Percentiles rank a stretch among this genome's conserved stretches.
These are phyloP conservation scores for Cryptophagus acutangulus DNA, from an alignment of 2,888 invertebrate genomes.

Conservation along the genomic window DNA sequence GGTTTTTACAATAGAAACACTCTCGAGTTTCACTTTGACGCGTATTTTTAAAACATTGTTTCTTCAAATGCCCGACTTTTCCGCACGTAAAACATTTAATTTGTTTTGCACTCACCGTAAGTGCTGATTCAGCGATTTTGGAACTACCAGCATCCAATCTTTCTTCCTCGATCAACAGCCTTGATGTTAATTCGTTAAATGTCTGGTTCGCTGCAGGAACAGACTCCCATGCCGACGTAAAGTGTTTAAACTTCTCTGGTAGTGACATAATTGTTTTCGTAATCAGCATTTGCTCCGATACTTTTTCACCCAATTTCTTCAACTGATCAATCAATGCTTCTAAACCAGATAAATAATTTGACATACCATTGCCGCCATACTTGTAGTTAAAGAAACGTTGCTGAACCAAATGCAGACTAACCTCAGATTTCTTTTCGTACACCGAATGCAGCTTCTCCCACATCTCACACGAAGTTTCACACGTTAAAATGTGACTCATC, in stretches of 20 bases:
- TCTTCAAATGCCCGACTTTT: constrained; percentile 13
- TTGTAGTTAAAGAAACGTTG: constrained; percentile 17
- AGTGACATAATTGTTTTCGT: constrained; percentile 22
- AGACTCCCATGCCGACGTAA: constrained; percentile 24
- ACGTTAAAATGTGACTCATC: constrained; percentile 21
- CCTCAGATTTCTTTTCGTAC: constrained; percentile 20
- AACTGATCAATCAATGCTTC: constrained; percentile 15
- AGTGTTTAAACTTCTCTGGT: constrained; percentile 21
- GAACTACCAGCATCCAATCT: constrained; percentile 14
- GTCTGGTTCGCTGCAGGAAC: constrained; percentile 24
- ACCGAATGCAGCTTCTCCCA: constrained; percentile 23
- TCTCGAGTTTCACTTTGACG: too few relatives aligned
- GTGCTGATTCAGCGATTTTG: constrained; percentile 11
- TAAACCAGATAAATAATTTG: too few relatives aligned
- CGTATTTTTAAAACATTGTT: constrained; percentile 13
- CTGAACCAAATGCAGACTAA: constrained; percentile 18
- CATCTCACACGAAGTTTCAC: constrained; percentile 20
- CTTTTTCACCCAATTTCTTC: constrained; percentile 18
- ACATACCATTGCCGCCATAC: constrained; percentile 4
- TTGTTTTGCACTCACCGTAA: constrained; percentile 6
- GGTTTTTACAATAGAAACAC: too few relatives aligned
- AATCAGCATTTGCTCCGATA: constrained; percentile 23
- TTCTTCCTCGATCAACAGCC: constrained; percentile 21
- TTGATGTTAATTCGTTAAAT: constrained; percentile 21
- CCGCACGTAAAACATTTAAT: constrained; percentile 10